These are phyloP conservation scores for Euplagia quadripunctaria DNA, from an alignment of 2,888 invertebrate genomes.

Conservation along the genomic window DNA sequence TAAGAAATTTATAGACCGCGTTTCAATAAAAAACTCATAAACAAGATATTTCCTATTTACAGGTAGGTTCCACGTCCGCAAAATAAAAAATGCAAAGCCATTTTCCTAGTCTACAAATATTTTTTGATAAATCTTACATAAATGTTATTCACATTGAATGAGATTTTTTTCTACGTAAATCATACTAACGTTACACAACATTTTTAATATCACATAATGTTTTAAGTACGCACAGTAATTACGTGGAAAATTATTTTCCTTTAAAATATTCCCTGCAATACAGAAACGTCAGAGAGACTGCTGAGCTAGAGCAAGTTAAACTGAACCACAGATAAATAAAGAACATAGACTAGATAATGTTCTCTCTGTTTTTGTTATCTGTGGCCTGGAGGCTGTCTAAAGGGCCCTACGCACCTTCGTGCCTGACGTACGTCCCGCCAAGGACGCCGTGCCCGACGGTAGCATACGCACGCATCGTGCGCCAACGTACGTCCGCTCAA, in stretches of 20 bases:
- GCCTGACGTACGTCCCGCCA: too few relatives aligned
- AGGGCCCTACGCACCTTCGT: too few relatives aligned
- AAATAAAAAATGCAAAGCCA: slow-evolving; percentile 44
- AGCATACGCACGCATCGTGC: too few relatives aligned
- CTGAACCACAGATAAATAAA: not conserved
- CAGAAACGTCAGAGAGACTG: not conserved
- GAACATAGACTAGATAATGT: not conserved
- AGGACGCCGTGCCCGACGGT: too few relatives aligned
- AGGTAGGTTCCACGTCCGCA: slow-evolving; percentile 53
- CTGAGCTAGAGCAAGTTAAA: not conserved
- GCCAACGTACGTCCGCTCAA: too few relatives aligned
- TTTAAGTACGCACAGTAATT: slow-evolving; percentile 21
- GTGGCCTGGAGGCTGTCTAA: not conserved
- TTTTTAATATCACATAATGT: slow-evolving; percentile 22
- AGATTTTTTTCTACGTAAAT: slow-evolving; percentile 17
- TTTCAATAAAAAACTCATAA: not conserved
- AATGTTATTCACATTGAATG: slow-evolving; percentile 24
- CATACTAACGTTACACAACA: slow-evolving; percentile 9
- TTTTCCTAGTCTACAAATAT: slow-evolving; percentile 35
- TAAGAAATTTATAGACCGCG: not conserved
- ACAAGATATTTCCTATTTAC: slow-evolving; percentile 9
- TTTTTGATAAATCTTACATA: slow-evolving; percentile 30
- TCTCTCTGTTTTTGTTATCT: not conserved
- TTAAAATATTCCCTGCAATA: not conserved
- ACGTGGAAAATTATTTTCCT: slow-evolving; percentile 27